phyloP scores from a whole-genome alignment of 2,113 vertebrate genomes.

The Zeus faber region DNA sequence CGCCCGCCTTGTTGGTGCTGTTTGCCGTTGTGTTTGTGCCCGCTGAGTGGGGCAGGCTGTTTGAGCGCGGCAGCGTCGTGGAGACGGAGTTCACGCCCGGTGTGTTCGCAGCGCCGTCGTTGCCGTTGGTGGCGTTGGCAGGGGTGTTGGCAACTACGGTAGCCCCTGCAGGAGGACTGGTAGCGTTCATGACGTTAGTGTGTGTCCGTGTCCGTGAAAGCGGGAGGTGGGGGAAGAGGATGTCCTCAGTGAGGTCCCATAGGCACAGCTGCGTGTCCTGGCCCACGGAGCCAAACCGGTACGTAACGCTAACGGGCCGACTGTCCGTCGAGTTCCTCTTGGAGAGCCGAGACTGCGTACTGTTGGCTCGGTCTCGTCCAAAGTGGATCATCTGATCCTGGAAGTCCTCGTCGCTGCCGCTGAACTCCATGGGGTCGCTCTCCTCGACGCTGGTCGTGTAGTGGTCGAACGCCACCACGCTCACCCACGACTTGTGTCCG shows the following conservation, averaged over 20 bases:
- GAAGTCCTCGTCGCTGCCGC: constrained; percentile 98
- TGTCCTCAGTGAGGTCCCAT: constrained; percentile 99
- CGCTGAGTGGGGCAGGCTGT: constrained; percentile 91
- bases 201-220: constrained; percentile 96
- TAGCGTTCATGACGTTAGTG: constrained; percentile 98
- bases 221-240: constrained; percentile 96
- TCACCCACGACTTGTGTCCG: constrained; percentile 98
- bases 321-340: constrained; percentile 98
- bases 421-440: constrained; percentile 92
- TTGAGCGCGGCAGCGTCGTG: constrained; percentile 91
- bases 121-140: constrained; percentile 68
- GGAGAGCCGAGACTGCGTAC: constrained; percentile 93
- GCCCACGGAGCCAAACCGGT: constrained; percentile 96
- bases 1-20: constrained; percentile 78
- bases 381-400: constrained; percentile 90
- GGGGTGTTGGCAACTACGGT: constrained; percentile 61
- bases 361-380: constrained; percentile 91
- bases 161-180: constrained; percentile 77
- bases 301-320: constrained; percentile 93
- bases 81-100: constrained; percentile 83
- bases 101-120: constrained; percentile 75
- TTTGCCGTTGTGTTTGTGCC: constrained; percentile 76
- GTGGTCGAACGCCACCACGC: constrained; percentile 95
- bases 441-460: constrained; percentile 98
- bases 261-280: constrained; percentile 98